Base-by-base conservation (phyloP, 2,888 invertebrate species). In the Yponomeuta plumbellus region DNA sequence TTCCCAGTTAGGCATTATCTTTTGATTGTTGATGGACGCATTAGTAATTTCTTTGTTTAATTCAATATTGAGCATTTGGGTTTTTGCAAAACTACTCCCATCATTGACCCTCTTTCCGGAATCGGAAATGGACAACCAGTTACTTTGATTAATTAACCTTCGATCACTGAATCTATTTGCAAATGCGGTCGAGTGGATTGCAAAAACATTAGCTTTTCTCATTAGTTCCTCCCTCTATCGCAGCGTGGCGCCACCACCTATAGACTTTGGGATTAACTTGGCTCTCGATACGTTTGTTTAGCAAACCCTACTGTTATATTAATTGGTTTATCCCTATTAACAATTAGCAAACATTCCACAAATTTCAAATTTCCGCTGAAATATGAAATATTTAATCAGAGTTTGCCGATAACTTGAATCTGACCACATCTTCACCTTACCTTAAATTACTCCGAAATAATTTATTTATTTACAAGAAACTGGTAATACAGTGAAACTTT, bases 131-230 rank as follows among this genome's bases (percentile, higher is more conserved):
- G 44, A 52, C 34, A 44, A 5, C 13, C 17, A 17, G 44, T 34
- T 34, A 34, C 44, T 17, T 13, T 52, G 17, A 13, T 52, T 52
- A 44, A 52, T 52, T 52, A 52, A 17, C 44, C 5, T 17, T 52
- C 13, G 44, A 52, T 52, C 17, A 5, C 17, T 52, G 44, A 52
- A 52, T 52, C 44, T 17, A 52, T 52, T 52, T 52, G 44, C 44
- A 13, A 52, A 52, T 52, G 44, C 44, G 44, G 44, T 52, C 44
- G 44, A 13, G 59, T 59, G 23, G 59, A 59, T 23, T 59, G 21
- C 13, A 59, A 59, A 57, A 59, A 21, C 59, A 59, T 62, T 62
- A 62, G 62, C 62, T 62, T 62, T 17, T 62, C 62, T 10, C 21
- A 17, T 11, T 20, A 57, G 65, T 65, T 57, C 65, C 23, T 21